Evolutionary conservation across 2,797 vertebrate species (phyloP), one percentile per base, ranked within the genome.

Genomic region (Syngnathus acus): DNA sequence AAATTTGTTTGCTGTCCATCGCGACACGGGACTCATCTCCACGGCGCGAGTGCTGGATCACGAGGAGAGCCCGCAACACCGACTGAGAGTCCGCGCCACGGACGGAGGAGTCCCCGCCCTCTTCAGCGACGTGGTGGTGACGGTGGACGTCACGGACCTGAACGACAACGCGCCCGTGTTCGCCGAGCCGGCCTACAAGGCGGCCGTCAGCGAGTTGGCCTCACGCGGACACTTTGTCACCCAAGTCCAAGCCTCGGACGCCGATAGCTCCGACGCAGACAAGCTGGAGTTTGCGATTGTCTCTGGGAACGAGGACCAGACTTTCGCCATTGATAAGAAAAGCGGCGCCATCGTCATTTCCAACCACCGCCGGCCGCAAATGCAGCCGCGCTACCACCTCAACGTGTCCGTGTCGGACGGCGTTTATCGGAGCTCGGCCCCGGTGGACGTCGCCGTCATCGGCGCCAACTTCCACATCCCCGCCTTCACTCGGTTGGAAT

Each of bases 81-180:
- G 84, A 65, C 76, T 99, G 59, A 83, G 85, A 45, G 78, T 98
- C 43, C 92, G 92, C 16, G 95, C 93, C 14, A 77, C 95, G 53
- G 97, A 99, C 2, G 90, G 92, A 45, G 97, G 97, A 48, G 93
- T 97, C 77, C 94, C 96, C 23, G 90, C 94, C 3, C 89, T 99
- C 67, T 95, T 92, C 39, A 93, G 91, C 54, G 94, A 96, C 0
- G 78, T 92, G 5, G 0, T 82, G 1, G 89, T 98, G 72, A 92
- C 79, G 0, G 84, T 99, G 64, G 88, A 92, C 2, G 79, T 99
- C 53, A 94, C 91, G 0, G 95, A 99, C 84, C 89, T 99, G 59
- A 99, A 99, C 48, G 96, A 99, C 86, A 98, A 99, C 0, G 88
- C 94, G 0, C 97, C 97, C 6, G 38, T 87, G 40, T 99, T 99